A percentile compares a stretch with the other conserved stretches of the same genome.
These are phyloP conservation scores for Drosophila eugracilis DNA, from an alignment of 1,140 invertebrate species.

Conservation along the genomic window DNA sequence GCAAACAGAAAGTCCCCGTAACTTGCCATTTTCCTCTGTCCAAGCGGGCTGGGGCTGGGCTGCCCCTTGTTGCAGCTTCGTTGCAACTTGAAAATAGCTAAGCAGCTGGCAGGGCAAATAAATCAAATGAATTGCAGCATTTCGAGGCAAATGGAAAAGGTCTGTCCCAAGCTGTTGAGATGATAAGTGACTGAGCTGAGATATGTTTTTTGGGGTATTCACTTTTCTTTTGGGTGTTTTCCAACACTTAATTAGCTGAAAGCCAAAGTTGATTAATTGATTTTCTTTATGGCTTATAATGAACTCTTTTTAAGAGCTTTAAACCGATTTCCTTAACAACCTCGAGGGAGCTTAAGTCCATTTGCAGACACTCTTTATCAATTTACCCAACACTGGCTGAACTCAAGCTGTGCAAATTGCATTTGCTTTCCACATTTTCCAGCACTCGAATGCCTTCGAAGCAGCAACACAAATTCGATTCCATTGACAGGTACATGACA, in stretches of 20 bases:
- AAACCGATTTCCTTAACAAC: too few species aligned
- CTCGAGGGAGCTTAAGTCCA: too few species aligned
- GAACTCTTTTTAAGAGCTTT: too few species aligned
- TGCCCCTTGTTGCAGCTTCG: background rate
- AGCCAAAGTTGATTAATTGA: background rate
- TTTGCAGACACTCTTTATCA: background rate
- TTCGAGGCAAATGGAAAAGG: constrained; percentile 19
- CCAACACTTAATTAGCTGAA: constrained; percentile 20
- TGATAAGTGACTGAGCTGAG: constrained; percentile 26
- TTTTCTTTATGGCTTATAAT: too few species aligned
- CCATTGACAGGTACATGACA: constrained; percentile 27
- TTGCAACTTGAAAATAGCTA: constrained; percentile 22
- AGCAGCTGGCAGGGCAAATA: constrained; percentile 50
- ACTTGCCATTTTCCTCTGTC: background rate
- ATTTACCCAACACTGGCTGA: constrained; percentile 22
- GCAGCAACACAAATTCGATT: constrained; percentile 21
- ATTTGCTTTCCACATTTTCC: constrained; percentile 23
- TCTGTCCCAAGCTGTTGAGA: constrained; percentile 14
- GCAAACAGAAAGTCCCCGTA: background rate
- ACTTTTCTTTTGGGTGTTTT: constrained; percentile 1
- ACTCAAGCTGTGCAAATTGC: constrained; percentile 21
- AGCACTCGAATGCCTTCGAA: constrained; percentile 21
- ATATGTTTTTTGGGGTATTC: constrained; percentile 6
- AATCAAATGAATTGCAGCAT: constrained; percentile 58
- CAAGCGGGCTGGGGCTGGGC: too few species aligned